Evolutionary conservation across 2,113 vertebrate species (phyloP), one percentile per base, ranked within the genome.

Genomic region (Alces alces): DNA sequence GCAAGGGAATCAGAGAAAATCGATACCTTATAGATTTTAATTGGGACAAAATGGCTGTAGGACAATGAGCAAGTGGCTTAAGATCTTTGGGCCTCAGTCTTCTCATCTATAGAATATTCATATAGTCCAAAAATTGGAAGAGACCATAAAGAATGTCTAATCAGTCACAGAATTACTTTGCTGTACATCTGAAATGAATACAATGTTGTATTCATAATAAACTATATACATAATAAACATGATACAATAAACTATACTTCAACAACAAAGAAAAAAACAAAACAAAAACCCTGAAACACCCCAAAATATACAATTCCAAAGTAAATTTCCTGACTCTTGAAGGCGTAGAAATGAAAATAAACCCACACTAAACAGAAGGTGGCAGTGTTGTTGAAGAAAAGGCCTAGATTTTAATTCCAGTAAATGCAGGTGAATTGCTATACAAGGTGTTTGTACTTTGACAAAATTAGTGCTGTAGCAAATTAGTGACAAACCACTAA

Each of bases 341-440:
- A 54, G 10, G 54, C 21, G 33, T 9, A 50, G 25, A 87, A 60
- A 86, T 64, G 80, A 84, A 82, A 90, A 28, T 76, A 45, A 73
- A 70, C 39, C 33, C 12, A 30, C 17, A n/a, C 13, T 25, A 21
- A 91, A 96, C 99, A 99, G 98, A 98, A 99, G 99, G 98, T 99
- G 99, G 99, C 99, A 98, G 98, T 98, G 98, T 99, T 99, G 98
- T 55, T 97, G 96, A 99, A 98, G 98, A 91, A 99, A 99, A 98
- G 57, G n/a, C 89, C 66, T 66, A 88, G 87, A 60, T 58, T 70
- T 0, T 1, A n/a, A 39, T 64, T 25, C 12, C 70, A 70, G 33
- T 79, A 96, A 95, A 89, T 87, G 84, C 91, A 97, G 91, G 91
- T 97, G 83, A 66, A 86, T 55, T 96, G 94, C 33, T 95, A 14